Conservation (phyloP, 2,797 vertebrate genomes). For the Austrolebias charrua region DNA sequence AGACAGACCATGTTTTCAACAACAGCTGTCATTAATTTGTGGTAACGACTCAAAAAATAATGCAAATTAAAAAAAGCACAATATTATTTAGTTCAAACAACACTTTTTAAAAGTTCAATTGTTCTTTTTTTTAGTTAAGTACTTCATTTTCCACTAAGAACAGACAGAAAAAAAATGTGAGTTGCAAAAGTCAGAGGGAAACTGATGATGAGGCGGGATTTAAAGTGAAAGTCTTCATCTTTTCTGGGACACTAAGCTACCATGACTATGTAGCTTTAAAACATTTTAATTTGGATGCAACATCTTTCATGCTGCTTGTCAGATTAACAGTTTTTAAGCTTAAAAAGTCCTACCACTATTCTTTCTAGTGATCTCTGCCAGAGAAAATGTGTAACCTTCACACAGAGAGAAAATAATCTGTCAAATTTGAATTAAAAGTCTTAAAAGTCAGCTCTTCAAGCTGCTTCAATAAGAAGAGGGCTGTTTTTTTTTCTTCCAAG, state of each 20-base stretch:
- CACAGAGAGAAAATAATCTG: constrained; percentile 36
- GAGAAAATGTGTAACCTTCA: constrained; percentile 25
- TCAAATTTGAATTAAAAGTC: constrained; percentile 43
- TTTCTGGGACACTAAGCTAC: constrained; percentile 45
- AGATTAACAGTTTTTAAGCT: constrained; percentile 52
- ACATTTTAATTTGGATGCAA: constrained; percentile 45
- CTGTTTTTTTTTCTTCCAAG: constrained; percentile 20
- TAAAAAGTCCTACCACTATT: constrained; percentile 12
- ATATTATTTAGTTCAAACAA: too few species aligned
- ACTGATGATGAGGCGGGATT: constrained; percentile 34
- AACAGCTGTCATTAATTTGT: too few species aligned
- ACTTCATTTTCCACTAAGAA: too few species aligned
- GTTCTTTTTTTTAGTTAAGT: too few species aligned
- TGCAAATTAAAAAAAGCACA: too few species aligned
- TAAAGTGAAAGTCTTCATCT: constrained; percentile 35
- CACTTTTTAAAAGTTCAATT: too few species aligned
- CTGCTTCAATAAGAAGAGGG: constrained; percentile 18
- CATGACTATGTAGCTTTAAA: constrained; percentile 51
- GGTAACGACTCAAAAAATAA: too few species aligned
- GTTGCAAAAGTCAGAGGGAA: constrained; percentile 8
- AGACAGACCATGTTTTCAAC: too few species aligned
- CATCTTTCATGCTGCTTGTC: constrained; percentile 39
- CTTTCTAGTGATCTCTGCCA: constrained; percentile 23
- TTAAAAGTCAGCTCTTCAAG: constrained; percentile 12
- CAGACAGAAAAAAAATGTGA: not conserved